These are phyloP conservation scores for Sinhomidia bicolor DNA, from an alignment of 2,888 invertebrate species.

Conservation along the genomic window DNA sequence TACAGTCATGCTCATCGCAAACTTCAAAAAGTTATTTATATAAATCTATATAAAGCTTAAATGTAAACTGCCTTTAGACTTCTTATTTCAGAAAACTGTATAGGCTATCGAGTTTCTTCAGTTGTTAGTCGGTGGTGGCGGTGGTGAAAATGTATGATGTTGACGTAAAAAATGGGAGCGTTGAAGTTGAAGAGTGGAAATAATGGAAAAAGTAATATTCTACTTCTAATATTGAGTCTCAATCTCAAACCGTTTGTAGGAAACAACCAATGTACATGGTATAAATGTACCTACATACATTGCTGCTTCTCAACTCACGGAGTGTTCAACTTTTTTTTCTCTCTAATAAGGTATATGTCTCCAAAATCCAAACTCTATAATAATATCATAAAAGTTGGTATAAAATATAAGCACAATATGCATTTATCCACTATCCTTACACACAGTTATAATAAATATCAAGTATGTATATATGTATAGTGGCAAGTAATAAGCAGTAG, in stretches of 20 bases:
- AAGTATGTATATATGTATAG: too few relatives aligned
- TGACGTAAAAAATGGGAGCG: constrained; percentile 53
- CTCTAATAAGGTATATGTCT: background rate
- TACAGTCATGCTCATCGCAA: too few relatives aligned
- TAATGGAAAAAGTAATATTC: constrained; percentile 49
- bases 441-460: background rate
- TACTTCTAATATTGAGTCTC: constrained; percentile 14
- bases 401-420: background rate
- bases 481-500: constrained; percentile 29
- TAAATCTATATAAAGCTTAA: too few relatives aligned
- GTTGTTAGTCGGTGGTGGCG: background rate
- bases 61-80: too few relatives aligned
- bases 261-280: constrained; percentile 24
- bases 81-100: too few relatives aligned
- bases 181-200: constrained; percentile 50
- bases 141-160: constrained; percentile 29
- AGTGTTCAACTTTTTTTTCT: too few relatives aligned
- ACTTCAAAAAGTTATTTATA: too few relatives aligned
- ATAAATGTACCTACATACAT: background rate
- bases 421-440: background rate
- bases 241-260: constrained; percentile 27
- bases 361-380: background rate
- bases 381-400: background rate
- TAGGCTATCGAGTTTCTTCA: too few relatives aligned
- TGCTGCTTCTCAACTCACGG: background rate